These are phyloP conservation scores for Cotesia chilonis DNA, from an alignment of 1,140 invertebrate genomes.

Conservation along the genomic window DNA sequence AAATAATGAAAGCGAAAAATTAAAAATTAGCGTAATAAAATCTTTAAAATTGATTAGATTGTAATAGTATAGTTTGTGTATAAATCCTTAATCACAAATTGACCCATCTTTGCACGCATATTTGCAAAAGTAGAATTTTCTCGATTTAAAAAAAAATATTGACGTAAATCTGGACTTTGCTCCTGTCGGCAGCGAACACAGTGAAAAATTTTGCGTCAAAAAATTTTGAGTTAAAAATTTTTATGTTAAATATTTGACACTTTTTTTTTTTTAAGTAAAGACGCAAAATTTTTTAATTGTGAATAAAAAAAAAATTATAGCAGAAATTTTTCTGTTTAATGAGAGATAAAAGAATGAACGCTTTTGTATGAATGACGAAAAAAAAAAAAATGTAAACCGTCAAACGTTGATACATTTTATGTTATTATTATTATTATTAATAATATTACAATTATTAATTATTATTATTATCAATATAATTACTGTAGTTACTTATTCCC, in stretches of 20 bases:
- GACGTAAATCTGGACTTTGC: conserved; percentile 6
- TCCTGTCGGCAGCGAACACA: too few species aligned
- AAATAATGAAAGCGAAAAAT: conserved; percentile 15
- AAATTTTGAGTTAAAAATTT: too few species aligned
- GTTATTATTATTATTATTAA: conserved; percentile 30
- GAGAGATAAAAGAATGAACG: conserved; percentile 23
- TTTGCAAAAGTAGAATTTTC: conserved; percentile 15
- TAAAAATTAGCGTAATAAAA: too few species aligned
- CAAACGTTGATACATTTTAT: conserved; percentile 36
- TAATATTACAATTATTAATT: conserved; percentile 12
- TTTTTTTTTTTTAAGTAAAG: too few species aligned
- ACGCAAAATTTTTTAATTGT: too few species aligned
- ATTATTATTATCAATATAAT: conserved; percentile 26
- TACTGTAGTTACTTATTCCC: conserved; percentile 33
- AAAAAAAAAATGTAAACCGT: not conserved
- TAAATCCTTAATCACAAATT: conserved; percentile 10
- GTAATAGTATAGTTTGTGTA: not conserved
- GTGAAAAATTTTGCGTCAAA: too few species aligned
- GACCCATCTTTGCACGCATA: conserved; percentile 21
- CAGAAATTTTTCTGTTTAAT: conserved; percentile 26
- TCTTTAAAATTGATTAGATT: not conserved
- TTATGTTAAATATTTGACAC: too few species aligned
- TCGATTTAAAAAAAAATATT: conserved; percentile 7
- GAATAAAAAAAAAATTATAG: not conserved
- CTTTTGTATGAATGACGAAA: conserved; percentile 14